A percentile compares a stretch with the other conserved stretches of the same genome.
These are phyloP conservation scores for Percopsis omiscomaycus DNA, from an alignment of 2,797 vertebrate species.

Conservation along the genomic window DNA sequence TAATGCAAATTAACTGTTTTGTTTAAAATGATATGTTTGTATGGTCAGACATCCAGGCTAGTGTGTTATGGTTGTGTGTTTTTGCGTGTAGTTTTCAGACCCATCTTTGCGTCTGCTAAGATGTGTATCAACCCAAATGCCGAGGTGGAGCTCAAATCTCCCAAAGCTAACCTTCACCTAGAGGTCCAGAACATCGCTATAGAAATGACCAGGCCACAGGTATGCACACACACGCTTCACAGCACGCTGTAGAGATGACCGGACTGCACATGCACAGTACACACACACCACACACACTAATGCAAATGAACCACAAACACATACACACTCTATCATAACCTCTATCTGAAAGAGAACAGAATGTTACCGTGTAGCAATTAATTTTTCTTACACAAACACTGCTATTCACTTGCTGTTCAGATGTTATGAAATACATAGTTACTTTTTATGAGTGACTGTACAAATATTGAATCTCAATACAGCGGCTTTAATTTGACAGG, in stretches of 20 bases:
- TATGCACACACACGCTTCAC: conserved; percentile 41
- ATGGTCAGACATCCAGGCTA: too few relatives aligned
- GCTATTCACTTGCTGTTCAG: neutral
- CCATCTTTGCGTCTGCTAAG: conserved; percentile 90
- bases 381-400: too few relatives aligned
- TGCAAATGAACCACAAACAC: neutral
- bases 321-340: neutral
- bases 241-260: neutral
- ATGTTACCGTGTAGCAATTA: too few relatives aligned
- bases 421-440: neutral
- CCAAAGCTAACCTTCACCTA: conserved; percentile 85
- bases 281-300: neutral
- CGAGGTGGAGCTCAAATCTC: conserved; percentile 84
- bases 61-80: neutral
- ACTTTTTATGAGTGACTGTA: too few relatives aligned
- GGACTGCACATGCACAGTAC: neutral
- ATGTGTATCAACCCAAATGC: conserved; percentile 89
- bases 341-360: too few relatives aligned
- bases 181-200: conserved; percentile 93
- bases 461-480: too few relatives aligned
- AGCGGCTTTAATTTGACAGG: too few relatives aligned
- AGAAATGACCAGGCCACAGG: conserved; percentile 91
- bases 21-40: too few relatives aligned
- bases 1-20: too few relatives aligned
- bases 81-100: conserved; percentile 85